Percentiles rank a stretch among this genome's conserved stretches.
phyloP scores from a whole-genome alignment of 1,140 invertebrate genomes.

The Monomorium pharaonis region DNA sequence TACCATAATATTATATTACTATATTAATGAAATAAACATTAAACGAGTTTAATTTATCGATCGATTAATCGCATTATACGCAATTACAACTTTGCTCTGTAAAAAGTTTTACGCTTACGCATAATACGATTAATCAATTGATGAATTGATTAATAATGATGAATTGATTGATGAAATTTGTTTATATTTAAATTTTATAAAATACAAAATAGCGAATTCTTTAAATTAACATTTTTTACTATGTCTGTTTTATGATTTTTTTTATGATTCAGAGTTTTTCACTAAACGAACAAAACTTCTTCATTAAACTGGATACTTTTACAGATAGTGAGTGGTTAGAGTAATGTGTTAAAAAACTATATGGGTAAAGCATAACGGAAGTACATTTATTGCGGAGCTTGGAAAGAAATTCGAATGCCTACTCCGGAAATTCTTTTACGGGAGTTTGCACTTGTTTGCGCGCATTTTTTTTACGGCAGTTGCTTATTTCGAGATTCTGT shows the following conservation, averaged over 20 bases:
- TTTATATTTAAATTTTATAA: too few relatives aligned
- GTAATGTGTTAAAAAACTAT: slow-evolving; percentile 10
- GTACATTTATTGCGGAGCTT: slow-evolving; percentile 23
- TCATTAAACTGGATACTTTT: not conserved
- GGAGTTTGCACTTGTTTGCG: slow-evolving; percentile 21
- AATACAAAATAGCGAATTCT: not conserved
- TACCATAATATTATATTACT: not conserved
- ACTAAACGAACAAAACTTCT: not conserved
- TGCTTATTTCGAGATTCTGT: slow-evolving; percentile 40
- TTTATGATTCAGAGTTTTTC: not conserved
- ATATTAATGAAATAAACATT: not conserved
- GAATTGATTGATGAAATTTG: too few relatives aligned
- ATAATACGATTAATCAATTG: too few relatives aligned
- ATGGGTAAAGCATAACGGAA: slow-evolving; percentile 13
- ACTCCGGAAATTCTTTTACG: slow-evolving; percentile 39
- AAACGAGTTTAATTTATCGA: too few relatives aligned
- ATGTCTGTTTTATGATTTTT: not conserved
- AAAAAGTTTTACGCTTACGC: too few relatives aligned
- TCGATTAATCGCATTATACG: too few relatives aligned
- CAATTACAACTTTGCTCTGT: too few relatives aligned
- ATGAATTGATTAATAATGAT: too few relatives aligned
- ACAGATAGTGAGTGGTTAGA: not conserved
- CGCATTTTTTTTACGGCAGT: slow-evolving; percentile 51
- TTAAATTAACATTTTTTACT: not conserved
- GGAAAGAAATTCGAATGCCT: slow-evolving; percentile 35